phyloP scores from a whole-genome alignment of 2,888 invertebrate species.

The Pocota personata region DNA sequence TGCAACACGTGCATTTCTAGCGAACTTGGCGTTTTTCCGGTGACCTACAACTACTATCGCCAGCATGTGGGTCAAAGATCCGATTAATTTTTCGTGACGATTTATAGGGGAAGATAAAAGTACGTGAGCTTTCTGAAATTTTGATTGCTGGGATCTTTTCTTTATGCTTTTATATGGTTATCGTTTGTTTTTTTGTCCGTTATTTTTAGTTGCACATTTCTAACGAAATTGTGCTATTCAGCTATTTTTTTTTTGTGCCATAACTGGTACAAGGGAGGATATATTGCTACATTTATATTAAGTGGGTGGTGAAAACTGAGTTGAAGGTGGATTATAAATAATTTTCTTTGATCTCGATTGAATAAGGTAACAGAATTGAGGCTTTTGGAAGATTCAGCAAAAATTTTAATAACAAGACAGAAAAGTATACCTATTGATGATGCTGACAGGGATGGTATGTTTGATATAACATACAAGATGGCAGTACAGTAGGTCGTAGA shows the following conservation, averaged over 20 bases:
- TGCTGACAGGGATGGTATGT: neutral
- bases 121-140: conserved; percentile 50
- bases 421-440: neutral
- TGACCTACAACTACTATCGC: conserved; percentile 28
- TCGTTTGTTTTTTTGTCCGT: neutral
- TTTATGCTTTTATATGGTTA: conserved; percentile 4
- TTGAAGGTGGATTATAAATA: conserved; percentile 5
- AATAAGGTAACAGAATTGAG: neutral
- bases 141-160: conserved; percentile 12
- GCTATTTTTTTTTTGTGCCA: conserved; percentile 7
- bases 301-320: neutral
- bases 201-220: conserved; percentile 22
- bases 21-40: neutral
- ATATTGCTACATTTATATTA: neutral
- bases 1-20: conserved; percentile 25
- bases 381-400: neutral
- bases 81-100: conserved; percentile 43
- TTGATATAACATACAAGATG: too few species aligned
- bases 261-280: neutral
- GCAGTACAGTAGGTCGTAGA: too few species aligned
- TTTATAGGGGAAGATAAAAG: conserved; percentile 39
- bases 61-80: conserved; percentile 38
- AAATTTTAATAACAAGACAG: neutral
- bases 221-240: conserved; percentile 24
- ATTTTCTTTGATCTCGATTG: conserved; percentile 12